Evolutionary conservation across 2,113 vertebrate species (phyloP).

Genomic region (Zapus hudsonius): DNA sequence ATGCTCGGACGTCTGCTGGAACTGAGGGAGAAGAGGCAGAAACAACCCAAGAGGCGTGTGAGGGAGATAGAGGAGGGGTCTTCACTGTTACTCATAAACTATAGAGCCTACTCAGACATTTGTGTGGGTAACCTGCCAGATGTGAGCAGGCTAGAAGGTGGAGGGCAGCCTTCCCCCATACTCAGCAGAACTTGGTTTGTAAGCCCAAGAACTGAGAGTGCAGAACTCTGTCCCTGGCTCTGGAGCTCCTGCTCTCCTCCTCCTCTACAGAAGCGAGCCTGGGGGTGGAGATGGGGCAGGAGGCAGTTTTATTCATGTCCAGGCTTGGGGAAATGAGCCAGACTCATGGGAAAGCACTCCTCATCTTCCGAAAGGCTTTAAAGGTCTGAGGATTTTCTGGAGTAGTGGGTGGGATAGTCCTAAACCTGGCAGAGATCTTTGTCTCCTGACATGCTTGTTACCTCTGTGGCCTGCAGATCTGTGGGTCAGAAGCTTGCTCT

Average conservation of each 20-base stretch:
- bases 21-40: conserved; percentile 84
- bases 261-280: background rate
- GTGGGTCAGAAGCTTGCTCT: background rate
- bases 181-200: background rate
- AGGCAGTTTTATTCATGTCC: background rate
- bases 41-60: background rate
- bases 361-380: background rate
- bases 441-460: background rate
- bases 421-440: background rate
- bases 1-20: conserved; percentile 98
- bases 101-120: background rate
- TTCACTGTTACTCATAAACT: background rate
- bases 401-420: background rate
- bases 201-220: background rate
- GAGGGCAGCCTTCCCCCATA: background rate
- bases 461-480: background rate
- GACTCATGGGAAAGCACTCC: background rate
- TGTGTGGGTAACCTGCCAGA: background rate
- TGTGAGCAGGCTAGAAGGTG: background rate
- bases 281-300: background rate
- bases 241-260: background rate
- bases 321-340: background rate
- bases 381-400: background rate
- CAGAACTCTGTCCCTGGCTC: too few relatives aligned
- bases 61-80: background rate